Base-by-base conservation (phyloP, 2,113 vertebrate species). In the Psettodes erumei region DNA sequence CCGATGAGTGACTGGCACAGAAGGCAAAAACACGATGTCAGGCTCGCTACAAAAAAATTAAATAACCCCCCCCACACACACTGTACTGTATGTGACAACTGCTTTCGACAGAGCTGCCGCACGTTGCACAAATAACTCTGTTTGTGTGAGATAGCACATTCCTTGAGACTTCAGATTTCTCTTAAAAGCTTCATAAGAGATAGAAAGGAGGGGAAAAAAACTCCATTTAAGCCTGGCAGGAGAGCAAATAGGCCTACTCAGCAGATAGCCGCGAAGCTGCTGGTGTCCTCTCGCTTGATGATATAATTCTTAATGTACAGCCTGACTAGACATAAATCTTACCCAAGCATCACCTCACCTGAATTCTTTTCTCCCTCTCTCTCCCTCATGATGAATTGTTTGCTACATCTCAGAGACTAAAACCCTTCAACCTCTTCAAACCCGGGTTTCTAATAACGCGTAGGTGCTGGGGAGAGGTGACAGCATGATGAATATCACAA, bases 401-500 rank as follows among this genome's bases (percentile, higher is more conserved):
- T 95, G 96, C 95, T 95, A 95, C 95, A 96, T 95, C 94, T 95
- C 95, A 92, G 96, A 94, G 96, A 97, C 95, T 98, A 94, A 94
- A 93, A 93, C 91, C 96, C 96, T 96, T 98, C 96, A 93, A 94
- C 94, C 93, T 93, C 93, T 93, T 94, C 91, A 93, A 97, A 95
- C 96, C 96, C 95, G 81, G 93, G 95, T 96, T 96, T 98, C 96
- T 97, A 99, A 98, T 98, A 98, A 98, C 96, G 96, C 94, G 94
- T 93, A 96, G 95, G 96, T 95, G 95, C 95, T 94, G 93, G 94
- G 93, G 93, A 94, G 94, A 96, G 95, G 95, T 98, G 96, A 98
- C 96, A 98, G 95, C 90, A 96, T 99, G 96, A 98, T 98, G 97
- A 97, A 98, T 98, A 97, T 96, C 96, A 96, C 96, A 98, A 97